Evolutionary conservation across 2,797 vertebrate species (phyloP).

Genomic region (Antennarius maculatus): DNA sequence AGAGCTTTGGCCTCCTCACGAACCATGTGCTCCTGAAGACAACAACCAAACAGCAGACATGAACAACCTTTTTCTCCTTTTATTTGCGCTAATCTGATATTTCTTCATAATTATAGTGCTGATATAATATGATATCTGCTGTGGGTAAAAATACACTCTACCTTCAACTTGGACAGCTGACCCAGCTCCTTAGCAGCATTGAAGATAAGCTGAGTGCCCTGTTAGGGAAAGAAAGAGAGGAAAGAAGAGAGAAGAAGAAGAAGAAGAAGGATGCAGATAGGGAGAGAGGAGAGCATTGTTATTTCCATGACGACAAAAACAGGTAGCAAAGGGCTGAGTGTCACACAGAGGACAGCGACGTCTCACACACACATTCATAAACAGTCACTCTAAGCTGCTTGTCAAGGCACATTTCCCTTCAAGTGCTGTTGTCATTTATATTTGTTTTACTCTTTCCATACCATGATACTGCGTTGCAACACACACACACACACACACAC

Average conservation of each 20-base stretch:
- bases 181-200: conserved; percentile 98
- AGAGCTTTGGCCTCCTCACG: conserved; percentile 96
- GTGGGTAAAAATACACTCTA: conserved; percentile 59
- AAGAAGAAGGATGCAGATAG: conserved; percentile 29
- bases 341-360: conserved; percentile 73
- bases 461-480: conserved; percentile 31
- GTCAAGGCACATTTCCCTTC: conserved; percentile 55
- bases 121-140: neutral
- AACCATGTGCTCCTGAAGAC: conserved; percentile 94
- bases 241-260: conserved; percentile 28
- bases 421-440: conserved; percentile 57
- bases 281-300: conserved; percentile 29
- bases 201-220: conserved; percentile 99
- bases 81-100: neutral
- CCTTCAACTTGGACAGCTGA: conserved; percentile 98
- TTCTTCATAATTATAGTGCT: conserved; percentile 7
- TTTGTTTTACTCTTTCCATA: conserved; percentile 48
- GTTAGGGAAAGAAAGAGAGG: conserved; percentile 48
- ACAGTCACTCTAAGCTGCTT: conserved; percentile 55
- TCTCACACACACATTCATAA: conserved; percentile 58
- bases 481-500: too few species aligned
- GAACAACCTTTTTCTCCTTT: conserved; percentile 6
- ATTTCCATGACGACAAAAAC: conserved; percentile 41
- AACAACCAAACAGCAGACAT: conserved; percentile 6
- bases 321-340: conserved; percentile 52